Conservation (phyloP, 2,797 vertebrate genomes). For the Ctenopoma multispine region DNA sequence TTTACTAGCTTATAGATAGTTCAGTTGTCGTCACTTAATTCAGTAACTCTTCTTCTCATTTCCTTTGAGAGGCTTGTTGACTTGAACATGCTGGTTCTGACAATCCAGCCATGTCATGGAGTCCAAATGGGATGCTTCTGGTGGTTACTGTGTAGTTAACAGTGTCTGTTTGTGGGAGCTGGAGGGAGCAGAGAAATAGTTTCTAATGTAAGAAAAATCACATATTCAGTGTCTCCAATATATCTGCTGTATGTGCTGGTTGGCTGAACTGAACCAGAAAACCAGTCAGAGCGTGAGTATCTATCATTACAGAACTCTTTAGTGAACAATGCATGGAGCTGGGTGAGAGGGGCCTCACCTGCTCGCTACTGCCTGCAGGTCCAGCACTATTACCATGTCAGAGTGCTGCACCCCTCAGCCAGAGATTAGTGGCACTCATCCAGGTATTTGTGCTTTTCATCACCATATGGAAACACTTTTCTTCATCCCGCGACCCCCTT, state of each 20-base stretch:
- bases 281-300: not conserved
- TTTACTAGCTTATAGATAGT: not conserved
- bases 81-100: no score
- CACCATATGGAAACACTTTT: constrained; percentile 83
- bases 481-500: constrained; percentile 70
- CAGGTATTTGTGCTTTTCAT: constrained; percentile 80
- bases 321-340: not conserved
- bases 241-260: not conserved
- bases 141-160: no score
- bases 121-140: no score
- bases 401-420: constrained; percentile 75
- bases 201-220: no score
- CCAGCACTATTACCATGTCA: constrained; percentile 65
- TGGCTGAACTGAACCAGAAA: not conserved
- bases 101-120: no score
- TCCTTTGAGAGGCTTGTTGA: no score
- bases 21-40: not conserved
- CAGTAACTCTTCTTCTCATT: no score
- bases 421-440: constrained; percentile 81
- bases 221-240: not conserved
- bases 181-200: no score
- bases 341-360: constrained; percentile 4
- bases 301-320: not conserved
- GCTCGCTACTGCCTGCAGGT: constrained; percentile 16
- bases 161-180: no score